Evolutionary conservation across 2,113 vertebrate species (phyloP).

Genomic region (Hippocampus zosterae): DNA sequence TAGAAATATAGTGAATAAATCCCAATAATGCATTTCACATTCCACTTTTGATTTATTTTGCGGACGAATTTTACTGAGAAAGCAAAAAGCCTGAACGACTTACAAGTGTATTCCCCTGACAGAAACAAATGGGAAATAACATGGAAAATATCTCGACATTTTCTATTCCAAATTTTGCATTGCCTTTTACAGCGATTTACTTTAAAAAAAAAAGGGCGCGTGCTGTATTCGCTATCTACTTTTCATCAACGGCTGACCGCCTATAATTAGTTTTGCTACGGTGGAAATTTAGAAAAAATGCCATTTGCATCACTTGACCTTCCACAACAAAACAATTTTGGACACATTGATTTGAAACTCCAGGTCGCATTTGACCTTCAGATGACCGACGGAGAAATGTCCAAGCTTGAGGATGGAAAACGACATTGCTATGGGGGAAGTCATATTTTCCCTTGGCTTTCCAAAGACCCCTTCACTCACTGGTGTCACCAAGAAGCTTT

Average conservation of each 20-base stretch:
- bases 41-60: conserved; percentile 4
- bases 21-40: background rate
- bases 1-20: background rate
- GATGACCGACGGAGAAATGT: background rate
- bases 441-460: conserved; percentile 9
- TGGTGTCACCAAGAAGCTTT: conserved; percentile 63
- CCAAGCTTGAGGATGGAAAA: conserved; percentile 2
- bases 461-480: conserved; percentile 5
- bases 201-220: background rate
- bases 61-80: background rate
- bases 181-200: background rate
- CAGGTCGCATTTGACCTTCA: background rate
- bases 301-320: background rate
- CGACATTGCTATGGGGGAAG: conserved; percentile 23
- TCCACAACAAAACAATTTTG: background rate
- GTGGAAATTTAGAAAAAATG: background rate
- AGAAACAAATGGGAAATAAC: background rate
- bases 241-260: background rate
- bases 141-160: background rate
- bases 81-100: background rate
- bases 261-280: background rate
- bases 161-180: background rate
- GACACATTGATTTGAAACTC: background rate
- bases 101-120: background rate
- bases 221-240: background rate